These are phyloP conservation scores for Actenoides hombroni DNA, from an alignment of 2,113 vertebrate species.

Conservation along the genomic window DNA sequence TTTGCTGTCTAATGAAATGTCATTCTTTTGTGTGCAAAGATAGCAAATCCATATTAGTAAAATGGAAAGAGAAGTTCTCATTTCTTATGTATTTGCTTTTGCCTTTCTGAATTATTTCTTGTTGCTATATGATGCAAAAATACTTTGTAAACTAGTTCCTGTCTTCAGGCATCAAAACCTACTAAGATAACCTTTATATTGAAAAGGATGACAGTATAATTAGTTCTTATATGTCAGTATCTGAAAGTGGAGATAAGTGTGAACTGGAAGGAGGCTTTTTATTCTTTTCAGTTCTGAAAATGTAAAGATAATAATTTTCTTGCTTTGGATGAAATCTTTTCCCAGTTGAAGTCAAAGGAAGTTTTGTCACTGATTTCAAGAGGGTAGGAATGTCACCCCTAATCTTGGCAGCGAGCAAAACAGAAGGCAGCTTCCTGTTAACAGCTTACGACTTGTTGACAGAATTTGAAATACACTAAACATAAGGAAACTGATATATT, in stretches of 20 bases:
- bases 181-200: background rate
- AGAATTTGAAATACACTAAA: constrained; percentile 32
- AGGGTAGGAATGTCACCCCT: background rate
- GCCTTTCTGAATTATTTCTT: background rate
- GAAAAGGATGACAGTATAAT: background rate
- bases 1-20: background rate
- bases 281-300: constrained; percentile 14
- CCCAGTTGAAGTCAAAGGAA: background rate
- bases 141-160: background rate
- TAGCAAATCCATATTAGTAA: background rate
- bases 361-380: background rate
- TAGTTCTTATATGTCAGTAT: background rate
- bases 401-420: background rate
- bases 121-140: background rate
- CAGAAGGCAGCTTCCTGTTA: constrained; percentile 31
- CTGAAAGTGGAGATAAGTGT: background rate
- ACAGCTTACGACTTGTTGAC: constrained; percentile 17
- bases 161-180: background rate
- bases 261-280: background rate
- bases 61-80: background rate
- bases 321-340: background rate
- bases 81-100: background rate
- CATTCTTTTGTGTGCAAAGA: background rate
- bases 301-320: background rate
- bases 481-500: background rate